Evolutionary conservation across 2,797 vertebrate genomes (phyloP).

Genomic region (Hippoglossus hippoglossus): DNA sequence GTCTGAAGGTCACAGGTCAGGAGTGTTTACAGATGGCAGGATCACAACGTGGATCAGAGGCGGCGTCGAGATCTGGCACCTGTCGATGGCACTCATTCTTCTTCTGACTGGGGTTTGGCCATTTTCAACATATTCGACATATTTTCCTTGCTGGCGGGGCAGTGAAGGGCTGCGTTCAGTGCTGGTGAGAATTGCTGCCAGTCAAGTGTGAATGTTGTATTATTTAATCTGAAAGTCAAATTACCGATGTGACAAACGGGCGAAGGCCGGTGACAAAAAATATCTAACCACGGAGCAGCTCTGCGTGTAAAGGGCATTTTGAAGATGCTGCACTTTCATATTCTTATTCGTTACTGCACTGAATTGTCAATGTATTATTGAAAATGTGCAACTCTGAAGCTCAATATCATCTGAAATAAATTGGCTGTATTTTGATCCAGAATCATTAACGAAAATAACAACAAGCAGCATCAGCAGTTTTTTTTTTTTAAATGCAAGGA

Average conservation of each 20-base stretch:
- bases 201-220: not conserved
- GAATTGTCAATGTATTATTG: too few relatives aligned
- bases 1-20: conserved; percentile 35
- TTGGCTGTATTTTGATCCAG: too few relatives aligned
- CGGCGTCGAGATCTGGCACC: conserved; percentile 10
- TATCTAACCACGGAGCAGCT: not conserved
- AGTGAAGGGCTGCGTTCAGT: not conserved
- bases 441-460: too few relatives aligned
- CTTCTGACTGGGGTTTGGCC: not conserved
- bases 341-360: too few relatives aligned
- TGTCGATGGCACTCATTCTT: conserved; percentile 19
- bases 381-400: too few relatives aligned
- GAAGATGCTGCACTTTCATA: too few relatives aligned
- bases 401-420: too few relatives aligned
- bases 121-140: too few relatives aligned
- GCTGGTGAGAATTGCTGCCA: not conserved
- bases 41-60: conserved; percentile 26
- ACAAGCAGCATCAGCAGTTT: too few relatives aligned
- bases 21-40: conserved; percentile 49
- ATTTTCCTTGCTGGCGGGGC: not conserved
- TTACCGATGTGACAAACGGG: too few relatives aligned
- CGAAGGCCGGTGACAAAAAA: not conserved
- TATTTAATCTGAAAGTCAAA: not conserved
- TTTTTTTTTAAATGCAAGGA: not conserved
- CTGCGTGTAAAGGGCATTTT: too few relatives aligned